Conservation (phyloP, 1,140 invertebrate genomes). For the Macrosteles quadrilineatus region DNA sequence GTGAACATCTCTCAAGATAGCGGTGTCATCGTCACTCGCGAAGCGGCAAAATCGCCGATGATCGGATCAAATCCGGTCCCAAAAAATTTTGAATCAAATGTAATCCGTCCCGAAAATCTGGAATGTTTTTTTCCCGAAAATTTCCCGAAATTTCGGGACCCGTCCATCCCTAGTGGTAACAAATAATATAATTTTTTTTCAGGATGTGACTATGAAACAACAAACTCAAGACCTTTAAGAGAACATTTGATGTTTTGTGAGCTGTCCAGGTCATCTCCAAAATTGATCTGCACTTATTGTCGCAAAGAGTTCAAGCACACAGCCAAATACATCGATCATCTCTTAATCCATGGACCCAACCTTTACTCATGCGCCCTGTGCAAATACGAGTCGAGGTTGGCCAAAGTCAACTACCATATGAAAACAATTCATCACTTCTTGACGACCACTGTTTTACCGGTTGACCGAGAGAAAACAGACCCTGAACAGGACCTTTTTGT, state of each 20-base stretch:
- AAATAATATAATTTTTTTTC: neutral
- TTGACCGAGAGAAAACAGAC: neutral
- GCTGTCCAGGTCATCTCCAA: neutral
- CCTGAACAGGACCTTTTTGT: neutral
- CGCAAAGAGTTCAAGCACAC: neutral
- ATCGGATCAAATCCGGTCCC: too few relatives aligned
- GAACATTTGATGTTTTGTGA: neutral
- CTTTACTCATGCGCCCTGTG: neutral
- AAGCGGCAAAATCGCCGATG: too few relatives aligned
- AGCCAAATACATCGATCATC: neutral
- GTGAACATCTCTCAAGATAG: too few relatives aligned
- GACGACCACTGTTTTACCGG: neutral
- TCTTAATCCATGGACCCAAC: neutral
- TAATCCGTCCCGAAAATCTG: too few relatives aligned
- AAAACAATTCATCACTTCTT: neutral
- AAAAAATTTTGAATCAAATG: too few relatives aligned
- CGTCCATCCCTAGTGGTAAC: too few relatives aligned
- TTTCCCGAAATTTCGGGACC: too few relatives aligned
- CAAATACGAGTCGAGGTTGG: neutral
- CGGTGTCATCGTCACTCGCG: too few relatives aligned
- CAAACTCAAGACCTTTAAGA: neutral
- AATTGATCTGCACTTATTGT: neutral
- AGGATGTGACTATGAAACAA: neutral
- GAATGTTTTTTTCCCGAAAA: too few relatives aligned
- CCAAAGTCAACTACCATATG: neutral